These are phyloP conservation scores for Hydrophis major DNA, from an alignment of 2,797 vertebrate genomes.

Conservation along the genomic window DNA sequence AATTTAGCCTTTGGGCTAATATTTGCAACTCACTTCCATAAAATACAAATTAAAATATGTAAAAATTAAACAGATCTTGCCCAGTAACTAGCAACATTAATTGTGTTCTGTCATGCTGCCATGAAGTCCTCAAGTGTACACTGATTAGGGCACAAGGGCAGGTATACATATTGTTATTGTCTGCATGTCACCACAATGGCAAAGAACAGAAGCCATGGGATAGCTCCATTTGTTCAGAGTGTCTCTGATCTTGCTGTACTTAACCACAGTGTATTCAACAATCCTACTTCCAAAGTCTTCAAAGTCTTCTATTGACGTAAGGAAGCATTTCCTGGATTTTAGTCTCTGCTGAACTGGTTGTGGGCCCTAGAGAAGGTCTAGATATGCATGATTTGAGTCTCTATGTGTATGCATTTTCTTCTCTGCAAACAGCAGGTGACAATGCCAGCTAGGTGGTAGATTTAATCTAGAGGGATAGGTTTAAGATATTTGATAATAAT, in stretches of 20 bases:
- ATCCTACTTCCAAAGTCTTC: no score
- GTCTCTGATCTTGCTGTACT: background rate
- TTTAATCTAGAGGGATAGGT: background rate
- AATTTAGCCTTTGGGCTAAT: background rate
- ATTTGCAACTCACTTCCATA: background rate
- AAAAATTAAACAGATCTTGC: background rate
- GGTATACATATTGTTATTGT: background rate
- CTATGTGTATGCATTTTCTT: background rate
- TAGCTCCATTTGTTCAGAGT: background rate
- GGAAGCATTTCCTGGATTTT: background rate
- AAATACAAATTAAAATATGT: background rate
- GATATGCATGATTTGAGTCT: background rate
- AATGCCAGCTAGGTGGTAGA: background rate
- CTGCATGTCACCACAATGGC: background rate
- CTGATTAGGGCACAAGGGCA: background rate
- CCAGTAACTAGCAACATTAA: background rate
- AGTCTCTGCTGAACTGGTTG: background rate
- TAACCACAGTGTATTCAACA: background rate
- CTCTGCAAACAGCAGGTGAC: background rate
- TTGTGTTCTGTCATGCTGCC: background rate
- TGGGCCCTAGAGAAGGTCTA: background rate
- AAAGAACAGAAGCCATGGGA: background rate
- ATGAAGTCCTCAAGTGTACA: background rate
- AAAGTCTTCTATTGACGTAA: background rate
- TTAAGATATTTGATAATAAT: background rate